phyloP scores from a whole-genome alignment of 2,113 vertebrate species.

The Dermatemys mawii region DNA sequence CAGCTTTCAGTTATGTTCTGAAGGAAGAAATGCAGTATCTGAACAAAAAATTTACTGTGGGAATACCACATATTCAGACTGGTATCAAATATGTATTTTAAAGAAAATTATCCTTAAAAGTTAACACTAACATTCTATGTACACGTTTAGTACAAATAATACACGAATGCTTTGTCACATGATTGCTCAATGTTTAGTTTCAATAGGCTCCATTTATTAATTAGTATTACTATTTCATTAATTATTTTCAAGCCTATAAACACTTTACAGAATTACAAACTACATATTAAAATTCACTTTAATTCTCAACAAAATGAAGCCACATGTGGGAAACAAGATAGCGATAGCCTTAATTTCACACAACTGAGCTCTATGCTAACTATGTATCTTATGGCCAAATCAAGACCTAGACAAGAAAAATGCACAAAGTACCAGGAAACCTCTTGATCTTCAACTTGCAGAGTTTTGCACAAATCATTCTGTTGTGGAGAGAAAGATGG shows the following conservation, averaged over 20 bases:
- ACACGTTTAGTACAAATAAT: background rate
- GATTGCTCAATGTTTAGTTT: background rate
- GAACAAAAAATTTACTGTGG: background rate
- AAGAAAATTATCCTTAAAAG: background rate
- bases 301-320: background rate
- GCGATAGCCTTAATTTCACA: background rate
- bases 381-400: background rate
- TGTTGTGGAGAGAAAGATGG: fast-evolving
- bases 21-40: background rate
- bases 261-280: background rate
- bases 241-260: background rate
- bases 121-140: background rate
- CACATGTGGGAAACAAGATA: background rate
- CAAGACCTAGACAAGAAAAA: background rate
- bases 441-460: background rate
- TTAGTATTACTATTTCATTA: background rate
- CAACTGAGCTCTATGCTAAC: background rate
- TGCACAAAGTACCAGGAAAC: background rate
- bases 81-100: background rate
- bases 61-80: background rate
- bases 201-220: background rate
- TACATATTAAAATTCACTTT: background rate
- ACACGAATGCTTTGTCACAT: background rate
- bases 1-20: background rate
- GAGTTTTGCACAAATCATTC: background rate